These are phyloP conservation scores for Chascanopsetta lugubris DNA, from an alignment of 2,113 vertebrate species.

Conservation along the genomic window DNA sequence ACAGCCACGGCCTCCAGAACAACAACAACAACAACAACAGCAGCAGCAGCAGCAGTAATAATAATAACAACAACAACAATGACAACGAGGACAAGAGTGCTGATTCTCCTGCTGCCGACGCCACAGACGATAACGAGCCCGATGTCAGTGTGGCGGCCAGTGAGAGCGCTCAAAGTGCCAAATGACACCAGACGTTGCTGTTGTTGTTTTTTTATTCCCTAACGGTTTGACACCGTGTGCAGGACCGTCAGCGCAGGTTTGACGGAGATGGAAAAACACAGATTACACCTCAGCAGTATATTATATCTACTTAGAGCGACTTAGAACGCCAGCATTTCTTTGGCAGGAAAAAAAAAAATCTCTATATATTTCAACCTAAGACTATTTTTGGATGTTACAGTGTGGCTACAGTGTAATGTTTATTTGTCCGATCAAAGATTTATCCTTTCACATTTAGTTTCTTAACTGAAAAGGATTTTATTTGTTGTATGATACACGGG, in stretches of 20 bases:
- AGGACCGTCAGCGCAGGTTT: slow-evolving; percentile 46
- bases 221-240: slow-evolving; percentile 75
- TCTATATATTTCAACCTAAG: slow-evolving; percentile 82
- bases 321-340: slow-evolving; percentile 76
- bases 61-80: neutral
- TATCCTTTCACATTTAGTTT: slow-evolving; percentile 84
- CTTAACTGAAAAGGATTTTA: slow-evolving; percentile 85
- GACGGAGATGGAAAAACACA: slow-evolving; percentile 65
- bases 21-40: slow-evolving; percentile 75
- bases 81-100: slow-evolving; percentile 44
- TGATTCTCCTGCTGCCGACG: neutral
- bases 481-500: slow-evolving; percentile 75
- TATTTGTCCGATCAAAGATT: slow-evolving; percentile 86
- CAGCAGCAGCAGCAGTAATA: slow-evolving; percentile 12
- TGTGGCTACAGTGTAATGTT: slow-evolving; percentile 86
- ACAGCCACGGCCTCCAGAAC: slow-evolving; percentile 82
- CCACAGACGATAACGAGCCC: slow-evolving; percentile 29
- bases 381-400: slow-evolving; percentile 86
- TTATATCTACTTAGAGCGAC: slow-evolving; percentile 69
- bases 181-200: slow-evolving; percentile 79
- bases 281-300: slow-evolving; percentile 87
- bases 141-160: slow-evolving; percentile 10
- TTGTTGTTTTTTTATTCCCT: slow-evolving; percentile 65
- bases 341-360: slow-evolving; percentile 74
- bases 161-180: slow-evolving; percentile 75